A percentile compares a stretch with the other conserved stretches of the same genome.
These are phyloP conservation scores for Rhineura floridana DNA, from an alignment of 2,113 vertebrate genomes.

Conservation along the genomic window DNA sequence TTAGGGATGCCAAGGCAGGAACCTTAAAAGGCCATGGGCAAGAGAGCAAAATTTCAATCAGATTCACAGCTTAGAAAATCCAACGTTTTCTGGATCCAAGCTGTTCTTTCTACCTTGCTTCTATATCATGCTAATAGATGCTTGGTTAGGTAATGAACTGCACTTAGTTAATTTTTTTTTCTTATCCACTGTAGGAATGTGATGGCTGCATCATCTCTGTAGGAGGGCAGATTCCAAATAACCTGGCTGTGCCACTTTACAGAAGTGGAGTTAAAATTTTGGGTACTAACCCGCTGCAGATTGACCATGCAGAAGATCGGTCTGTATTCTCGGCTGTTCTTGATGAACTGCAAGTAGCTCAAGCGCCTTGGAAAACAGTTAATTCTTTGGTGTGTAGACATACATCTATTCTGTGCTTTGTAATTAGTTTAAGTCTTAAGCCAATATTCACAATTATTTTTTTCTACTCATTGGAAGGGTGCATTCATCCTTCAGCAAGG, in stretches of 20 bases:
- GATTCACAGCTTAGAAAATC: no score
- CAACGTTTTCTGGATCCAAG: not conserved
- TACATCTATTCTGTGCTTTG: not conserved
- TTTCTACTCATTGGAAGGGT: not conserved
- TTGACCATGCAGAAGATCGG: conserved; percentile 90
- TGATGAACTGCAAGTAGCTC: conserved; percentile 87
- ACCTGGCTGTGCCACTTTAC: conserved; percentile 88
- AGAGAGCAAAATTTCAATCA: not conserved
- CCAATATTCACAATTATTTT: not conserved
- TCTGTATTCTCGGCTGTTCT: conserved; percentile 89
- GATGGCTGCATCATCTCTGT: conserved; percentile 93
- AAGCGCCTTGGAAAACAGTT: conserved; percentile 93
- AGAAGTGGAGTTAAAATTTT: conserved; percentile 88
- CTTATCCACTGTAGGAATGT: conserved; percentile 78
- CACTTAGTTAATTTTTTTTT: not conserved
- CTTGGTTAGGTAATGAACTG: not conserved
- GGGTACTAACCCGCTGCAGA: conserved; percentile 89
- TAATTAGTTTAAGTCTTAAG: not conserved
- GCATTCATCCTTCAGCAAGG: not conserved
- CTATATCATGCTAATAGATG: not conserved
- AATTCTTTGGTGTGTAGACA: conserved; percentile 83
- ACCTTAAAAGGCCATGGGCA: not conserved
- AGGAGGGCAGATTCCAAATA: conserved; percentile 95
- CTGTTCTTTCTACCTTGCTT: not conserved
- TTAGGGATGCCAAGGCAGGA: not conserved